Evolutionary conservation across 2,797 vertebrate species (phyloP), one percentile per base, ranked within the genome.

Genomic region (Holocentrus rufus): DNA sequence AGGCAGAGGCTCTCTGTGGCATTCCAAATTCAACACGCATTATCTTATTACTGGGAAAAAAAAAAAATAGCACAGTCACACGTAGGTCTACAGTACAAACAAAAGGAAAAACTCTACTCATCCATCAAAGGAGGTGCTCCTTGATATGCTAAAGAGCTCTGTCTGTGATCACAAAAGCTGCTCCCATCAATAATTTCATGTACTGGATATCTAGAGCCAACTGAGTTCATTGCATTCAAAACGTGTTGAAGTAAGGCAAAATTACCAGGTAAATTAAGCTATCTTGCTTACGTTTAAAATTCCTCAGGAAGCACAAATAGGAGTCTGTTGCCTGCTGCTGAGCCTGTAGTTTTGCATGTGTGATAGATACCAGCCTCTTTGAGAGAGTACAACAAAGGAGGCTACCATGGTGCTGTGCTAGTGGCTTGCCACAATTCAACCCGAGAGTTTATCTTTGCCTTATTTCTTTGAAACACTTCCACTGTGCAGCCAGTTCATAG

Each of bases 141-240:
- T 83, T 82, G 76, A 84, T 75, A 79, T 87, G 80, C 77, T 84
- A 86, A 86, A 85, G 53, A 83, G 73, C 5, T 7, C 80, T 79
- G 83, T 85, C 80, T 87, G 88, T 80, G 44, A 63, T 63, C 42
- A 63, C 44, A 60, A 60, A 7, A 60, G 58, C 11, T 50, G 46
- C 46, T 87, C 54, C 74, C 67, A 77, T 80, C 84, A 79, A 77
- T 81, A 84, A 70, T 71, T 79, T 79, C 80, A 83, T 78, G 70
- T 77, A 73, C 56, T 64, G 60, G 65, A 65, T 27, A 72, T 80
- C 82, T 72, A 60, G 67, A 22, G 50, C 76, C 70, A 77, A 84
- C 80, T 69, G 83, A 85, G 81, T 88, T 84, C 79, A 82, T 87
- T 85, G 80, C 79, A 72, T 87, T 86, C 73, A 83, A 83, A 88